A percentile compares a stretch with the other conserved stretches of the same genome.
phyloP scores from a whole-genome alignment of 1,140 invertebrate species.

The Holcopasites calliopsidis region DNA sequence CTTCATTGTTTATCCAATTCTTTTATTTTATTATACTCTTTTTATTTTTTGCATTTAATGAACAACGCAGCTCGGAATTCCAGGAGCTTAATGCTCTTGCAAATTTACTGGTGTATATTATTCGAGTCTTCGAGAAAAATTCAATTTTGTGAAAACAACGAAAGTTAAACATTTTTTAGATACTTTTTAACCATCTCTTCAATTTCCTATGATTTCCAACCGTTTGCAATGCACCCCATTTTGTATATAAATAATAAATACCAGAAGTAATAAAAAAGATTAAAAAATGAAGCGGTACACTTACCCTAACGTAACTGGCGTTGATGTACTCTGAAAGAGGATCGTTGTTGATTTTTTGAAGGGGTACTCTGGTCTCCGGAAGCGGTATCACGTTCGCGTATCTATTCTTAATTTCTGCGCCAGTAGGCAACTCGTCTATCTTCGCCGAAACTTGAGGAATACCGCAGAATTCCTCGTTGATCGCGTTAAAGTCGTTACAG shows the following conservation, averaged over 20 bases:
- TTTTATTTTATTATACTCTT: no score
- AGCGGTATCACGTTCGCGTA: constrained; percentile 96
- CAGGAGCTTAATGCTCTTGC: no score
- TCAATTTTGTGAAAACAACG: no score
- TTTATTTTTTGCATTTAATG: no score
- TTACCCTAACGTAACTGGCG: constrained; percentile 92
- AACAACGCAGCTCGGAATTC: no score
- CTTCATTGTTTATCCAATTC: no score
- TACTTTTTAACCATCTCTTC: no score
- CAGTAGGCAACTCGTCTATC: constrained; percentile 90
- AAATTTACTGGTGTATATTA: no score
- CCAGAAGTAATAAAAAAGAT: neutral
- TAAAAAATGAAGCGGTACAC: no score
- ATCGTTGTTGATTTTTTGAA: constrained; percentile 85
- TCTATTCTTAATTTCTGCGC: constrained; percentile 94
- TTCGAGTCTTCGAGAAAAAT: no score
- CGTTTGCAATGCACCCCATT: neutral
- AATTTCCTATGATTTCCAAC: no score
- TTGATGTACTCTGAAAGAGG: constrained; percentile 94
- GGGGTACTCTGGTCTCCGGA: constrained; percentile 91
- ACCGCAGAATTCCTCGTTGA: constrained; percentile 88
- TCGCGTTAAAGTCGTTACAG: constrained; percentile 84
- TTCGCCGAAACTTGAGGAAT: constrained; percentile 88
- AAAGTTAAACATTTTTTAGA: no score
- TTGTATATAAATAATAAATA: neutral